These are phyloP conservation scores for Hesperophylax magnus DNA, from an alignment of 1,140 invertebrate species.

Conservation along the genomic window DNA sequence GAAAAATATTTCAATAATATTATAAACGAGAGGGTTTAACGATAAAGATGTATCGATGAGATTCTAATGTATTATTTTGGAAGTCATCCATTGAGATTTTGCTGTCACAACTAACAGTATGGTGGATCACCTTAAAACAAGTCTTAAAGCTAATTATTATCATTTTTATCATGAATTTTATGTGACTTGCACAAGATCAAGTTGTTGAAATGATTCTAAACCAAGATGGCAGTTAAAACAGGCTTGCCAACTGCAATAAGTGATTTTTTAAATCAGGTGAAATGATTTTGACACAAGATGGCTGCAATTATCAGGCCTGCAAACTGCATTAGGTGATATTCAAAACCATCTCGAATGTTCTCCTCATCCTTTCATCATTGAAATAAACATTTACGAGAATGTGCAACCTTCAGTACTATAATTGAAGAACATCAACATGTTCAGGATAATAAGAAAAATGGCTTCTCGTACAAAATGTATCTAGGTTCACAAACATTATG, in stretches of 20 bases:
- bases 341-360: neutral
- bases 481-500: too few species aligned
- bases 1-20: conserved; percentile 4
- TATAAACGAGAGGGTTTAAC: neutral
- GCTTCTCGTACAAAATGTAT: neutral
- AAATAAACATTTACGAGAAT: conserved; percentile 1
- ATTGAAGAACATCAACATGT: too few species aligned
- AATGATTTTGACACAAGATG: too few species aligned
- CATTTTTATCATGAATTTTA: conserved; percentile 37
- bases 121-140: conserved; percentile 17
- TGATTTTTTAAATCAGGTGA: neutral
- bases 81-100: conserved; percentile 6
- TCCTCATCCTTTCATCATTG: neutral
- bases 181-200: conserved; percentile 28
- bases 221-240: neutral
- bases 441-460: neutral
- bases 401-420: conserved; percentile 3
- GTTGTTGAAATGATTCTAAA: neutral
- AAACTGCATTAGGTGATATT: too few species aligned
- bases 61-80: too few species aligned
- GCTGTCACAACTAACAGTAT: conserved; percentile 4
- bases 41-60: too few species aligned
- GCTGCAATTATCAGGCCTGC: too few species aligned
- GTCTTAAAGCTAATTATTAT: conserved; percentile 37
- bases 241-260: neutral